phyloP scores from a whole-genome alignment of 2,888 invertebrate genomes.

The Pollenia amentaria region DNA sequence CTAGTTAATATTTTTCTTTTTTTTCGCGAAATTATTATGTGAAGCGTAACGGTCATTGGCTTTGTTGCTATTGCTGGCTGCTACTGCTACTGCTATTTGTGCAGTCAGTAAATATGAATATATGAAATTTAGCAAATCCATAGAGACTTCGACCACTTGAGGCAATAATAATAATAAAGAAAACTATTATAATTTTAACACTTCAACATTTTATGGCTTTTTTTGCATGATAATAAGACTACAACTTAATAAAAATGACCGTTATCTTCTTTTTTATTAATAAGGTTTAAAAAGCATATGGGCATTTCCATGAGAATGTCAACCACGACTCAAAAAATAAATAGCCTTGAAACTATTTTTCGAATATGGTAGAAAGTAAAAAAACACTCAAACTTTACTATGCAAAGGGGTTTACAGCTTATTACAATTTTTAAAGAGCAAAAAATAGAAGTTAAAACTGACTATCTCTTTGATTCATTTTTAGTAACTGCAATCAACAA shows the following conservation, averaged over 20 bases:
- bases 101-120: no score
- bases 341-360: no score
- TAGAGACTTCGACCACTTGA: slow-evolving; percentile 43
- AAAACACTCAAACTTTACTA: no score
- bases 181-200: slow-evolving; percentile 22
- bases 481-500: no score
- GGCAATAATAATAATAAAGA: slow-evolving; percentile 32
- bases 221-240: slow-evolving; percentile 52
- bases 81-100: background rate
- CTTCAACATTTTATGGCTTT: slow-evolving; percentile 41
- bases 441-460: no score
- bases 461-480: no score
- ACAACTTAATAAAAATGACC: slow-evolving; percentile 48
- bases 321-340: no score
- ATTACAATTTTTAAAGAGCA: no score
- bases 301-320: no score
- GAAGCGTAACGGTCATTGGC: slow-evolving; percentile 73
- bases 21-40: slow-evolving; percentile 71
- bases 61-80: slow-evolving; percentile 3
- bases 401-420: no score
- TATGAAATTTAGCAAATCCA: background rate
- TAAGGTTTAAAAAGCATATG: slow-evolving; percentile 6
- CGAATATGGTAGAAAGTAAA: no score
- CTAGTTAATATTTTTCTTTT: slow-evolving; percentile 62
- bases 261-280: slow-evolving; percentile 25